Evolutionary conservation across 2,888 invertebrate genomes (phyloP).

Genomic region (Phytoseiulus persimilis): DNA sequence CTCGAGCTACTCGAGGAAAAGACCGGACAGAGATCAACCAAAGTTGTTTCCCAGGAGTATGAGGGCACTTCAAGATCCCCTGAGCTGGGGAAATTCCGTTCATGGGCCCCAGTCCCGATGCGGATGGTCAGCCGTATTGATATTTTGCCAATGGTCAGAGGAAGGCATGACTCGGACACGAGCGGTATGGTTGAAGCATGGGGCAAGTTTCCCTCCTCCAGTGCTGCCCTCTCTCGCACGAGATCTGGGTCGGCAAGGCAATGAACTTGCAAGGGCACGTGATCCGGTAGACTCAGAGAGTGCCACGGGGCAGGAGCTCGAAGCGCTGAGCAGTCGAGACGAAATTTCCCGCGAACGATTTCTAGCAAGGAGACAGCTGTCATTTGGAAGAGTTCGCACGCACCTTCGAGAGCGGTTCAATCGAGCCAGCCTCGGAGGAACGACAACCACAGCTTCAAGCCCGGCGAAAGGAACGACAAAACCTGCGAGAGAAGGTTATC

Average conservation of each 20-base stretch:
- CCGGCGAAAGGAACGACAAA: too few relatives aligned
- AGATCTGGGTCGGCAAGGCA: slow-evolving; percentile 37
- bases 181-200: not conserved
- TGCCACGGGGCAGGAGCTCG: not conserved
- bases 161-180: not conserved
- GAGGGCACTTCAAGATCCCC: too few relatives aligned
- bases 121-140: not conserved
- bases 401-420: too few relatives aligned
- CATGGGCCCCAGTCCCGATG: not conserved
- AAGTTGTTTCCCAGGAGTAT: not conserved
- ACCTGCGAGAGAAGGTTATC: too few relatives aligned
- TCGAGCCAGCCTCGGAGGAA: too few relatives aligned
- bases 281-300: slow-evolving; percentile 10
- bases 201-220: not conserved
- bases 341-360: too few relatives aligned
- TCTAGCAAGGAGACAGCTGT: too few relatives aligned
- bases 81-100: too few relatives aligned
- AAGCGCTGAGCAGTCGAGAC: not conserved
- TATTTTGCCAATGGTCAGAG: not conserved
- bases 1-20: not conserved
- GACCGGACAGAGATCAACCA: not conserved
- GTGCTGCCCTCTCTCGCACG: not conserved
- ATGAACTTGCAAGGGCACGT: slow-evolving; percentile 38
- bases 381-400: too few relatives aligned
- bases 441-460: too few relatives aligned